Conservation (phyloP, 2,113 vertebrate genomes). For the Oncorhynchus masou region DNA sequence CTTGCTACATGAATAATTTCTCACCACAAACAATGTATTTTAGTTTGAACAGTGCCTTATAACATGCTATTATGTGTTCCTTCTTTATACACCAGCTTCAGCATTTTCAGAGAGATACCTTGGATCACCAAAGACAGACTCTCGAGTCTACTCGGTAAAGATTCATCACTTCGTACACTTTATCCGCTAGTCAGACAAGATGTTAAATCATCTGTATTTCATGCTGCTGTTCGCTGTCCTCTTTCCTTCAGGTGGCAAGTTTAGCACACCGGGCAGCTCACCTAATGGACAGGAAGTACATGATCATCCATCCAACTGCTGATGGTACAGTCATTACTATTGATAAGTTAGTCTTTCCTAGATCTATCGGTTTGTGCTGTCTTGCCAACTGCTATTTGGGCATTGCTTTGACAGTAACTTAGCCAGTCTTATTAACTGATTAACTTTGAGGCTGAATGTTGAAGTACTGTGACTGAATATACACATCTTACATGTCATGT, state of each 20-base stretch:
- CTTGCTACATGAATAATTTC: not conserved
- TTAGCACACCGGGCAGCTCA: conserved; percentile 78
- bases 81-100: conserved; percentile 77
- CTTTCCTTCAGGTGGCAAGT: conserved; percentile 79
- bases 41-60: not conserved
- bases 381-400: too few species aligned
- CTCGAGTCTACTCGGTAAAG: conserved; percentile 84
- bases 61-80: conserved; percentile 1
- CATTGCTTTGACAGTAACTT: too few species aligned
- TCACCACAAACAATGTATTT: not conserved
- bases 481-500: not conserved
- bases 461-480: not conserved
- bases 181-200: not conserved
- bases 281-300: conserved; percentile 84
- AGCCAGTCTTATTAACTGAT: too few species aligned
- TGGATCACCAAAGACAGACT: conserved; percentile 84
- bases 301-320: conserved; percentile 93
- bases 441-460: too few species aligned
- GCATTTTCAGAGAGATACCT: conserved; percentile 96
- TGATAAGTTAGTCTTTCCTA: too few species aligned
- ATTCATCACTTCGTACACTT: not conserved
- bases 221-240: not conserved
- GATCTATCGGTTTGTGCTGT: too few species aligned
- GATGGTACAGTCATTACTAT: conserved; percentile 78
- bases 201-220: not conserved